Evolutionary conservation across 30 jellyfish, hydroid and myxozoan genomes (phyloP).

Genomic region (Pseudorhiza aurosa): DNA sequence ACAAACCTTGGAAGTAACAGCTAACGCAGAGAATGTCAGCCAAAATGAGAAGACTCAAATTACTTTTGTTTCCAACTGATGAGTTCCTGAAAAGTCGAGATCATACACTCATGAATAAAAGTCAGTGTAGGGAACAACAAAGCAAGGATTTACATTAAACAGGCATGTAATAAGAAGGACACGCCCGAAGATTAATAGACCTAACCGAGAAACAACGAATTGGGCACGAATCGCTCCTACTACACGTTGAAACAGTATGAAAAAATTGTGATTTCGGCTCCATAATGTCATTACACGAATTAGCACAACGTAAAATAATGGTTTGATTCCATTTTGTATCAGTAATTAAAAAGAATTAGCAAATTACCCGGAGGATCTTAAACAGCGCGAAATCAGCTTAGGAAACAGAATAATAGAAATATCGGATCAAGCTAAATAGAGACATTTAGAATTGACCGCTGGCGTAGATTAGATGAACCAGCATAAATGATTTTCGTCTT

Average conservation of each 20-base stretch:
- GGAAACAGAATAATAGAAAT: neutral
- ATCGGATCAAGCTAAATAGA: neutral
- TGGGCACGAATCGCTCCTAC: too few species aligned
- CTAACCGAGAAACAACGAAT: neutral
- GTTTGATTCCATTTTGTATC: neutral
- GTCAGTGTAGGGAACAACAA: too few species aligned
- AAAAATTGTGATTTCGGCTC: neutral
- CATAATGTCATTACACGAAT: neutral
- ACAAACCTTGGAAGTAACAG: too few species aligned
- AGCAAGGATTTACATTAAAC: too few species aligned
- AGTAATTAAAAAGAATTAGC: neutral
- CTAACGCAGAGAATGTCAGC: too few species aligned
- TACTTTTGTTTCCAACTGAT: too few species aligned
- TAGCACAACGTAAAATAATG: neutral
- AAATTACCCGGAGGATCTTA: conserved; percentile 20
- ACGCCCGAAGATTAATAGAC: neutral
- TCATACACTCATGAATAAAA: too few species aligned
- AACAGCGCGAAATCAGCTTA: conserved; percentile 2
- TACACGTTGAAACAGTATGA: neutral
- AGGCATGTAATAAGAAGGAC: neutral
- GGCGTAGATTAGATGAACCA: conserved; percentile 7
- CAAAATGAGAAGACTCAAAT: too few species aligned
- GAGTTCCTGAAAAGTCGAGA: too few species aligned
- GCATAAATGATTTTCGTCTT: too few species aligned
- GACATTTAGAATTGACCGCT: neutral